Evolutionary conservation across 2,888 invertebrate species (phyloP).

Genomic region (Limnephilus lunatus): DNA sequence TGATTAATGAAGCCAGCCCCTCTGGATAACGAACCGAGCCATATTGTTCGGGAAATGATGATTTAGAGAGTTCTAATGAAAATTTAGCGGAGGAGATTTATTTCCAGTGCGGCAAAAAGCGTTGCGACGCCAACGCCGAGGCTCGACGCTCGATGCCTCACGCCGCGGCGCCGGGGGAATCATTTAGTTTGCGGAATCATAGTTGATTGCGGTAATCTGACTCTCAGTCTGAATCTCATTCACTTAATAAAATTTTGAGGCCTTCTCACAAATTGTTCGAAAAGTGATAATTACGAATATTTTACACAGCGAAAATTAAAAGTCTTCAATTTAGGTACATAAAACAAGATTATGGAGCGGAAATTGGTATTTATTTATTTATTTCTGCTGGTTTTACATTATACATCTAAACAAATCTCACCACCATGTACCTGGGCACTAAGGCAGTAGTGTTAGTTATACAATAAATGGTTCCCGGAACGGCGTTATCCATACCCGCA

Average conservation of each 20-base stretch:
- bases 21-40: not conserved
- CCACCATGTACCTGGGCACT: too few relatives aligned
- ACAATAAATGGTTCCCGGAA: too few relatives aligned
- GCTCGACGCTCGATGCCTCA: not conserved
- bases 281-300: too few relatives aligned
- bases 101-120: not conserved
- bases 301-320: too few relatives aligned
- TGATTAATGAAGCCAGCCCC: slow-evolving; percentile 9
- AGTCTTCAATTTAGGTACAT: too few relatives aligned
- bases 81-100: slow-evolving; percentile 8
- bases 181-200: not conserved
- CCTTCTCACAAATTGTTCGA: not conserved
- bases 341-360: too few relatives aligned
- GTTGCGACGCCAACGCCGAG: not conserved
- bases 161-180: not conserved
- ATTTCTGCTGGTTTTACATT: too few relatives aligned
- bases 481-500: too few relatives aligned
- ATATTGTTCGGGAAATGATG: not conserved
- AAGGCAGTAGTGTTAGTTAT: too few relatives aligned
- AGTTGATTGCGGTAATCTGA: not conserved
- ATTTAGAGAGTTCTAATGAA: slow-evolving; percentile 8
- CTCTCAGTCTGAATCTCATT: not conserved
- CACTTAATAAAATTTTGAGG: not conserved
- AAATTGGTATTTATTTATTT: too few relatives aligned
- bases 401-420: too few relatives aligned